Evolutionary conservation across 2,888 invertebrate genomes (phyloP).

Genomic region (Melipona beecheii): DNA sequence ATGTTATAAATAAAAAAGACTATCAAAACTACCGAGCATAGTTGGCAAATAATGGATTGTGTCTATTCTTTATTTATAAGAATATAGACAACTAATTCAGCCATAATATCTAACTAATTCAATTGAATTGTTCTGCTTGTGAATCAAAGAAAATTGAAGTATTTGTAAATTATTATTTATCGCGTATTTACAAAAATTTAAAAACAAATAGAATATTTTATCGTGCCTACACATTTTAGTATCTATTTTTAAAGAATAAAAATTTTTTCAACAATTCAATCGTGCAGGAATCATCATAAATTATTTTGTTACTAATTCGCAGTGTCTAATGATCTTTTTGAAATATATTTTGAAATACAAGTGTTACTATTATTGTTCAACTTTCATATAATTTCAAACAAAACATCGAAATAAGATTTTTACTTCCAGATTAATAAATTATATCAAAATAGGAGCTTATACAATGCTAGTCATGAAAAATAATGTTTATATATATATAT

Average conservation of each 20-base stretch:
- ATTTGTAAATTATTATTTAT: conserved; percentile 13
- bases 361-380: conserved; percentile 13
- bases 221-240: conserved; percentile 5
- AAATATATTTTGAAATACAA: conserved; percentile 11
- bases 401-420: not conserved
- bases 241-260: not conserved
- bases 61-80: conserved; percentile 88
- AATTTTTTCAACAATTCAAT: not conserved
- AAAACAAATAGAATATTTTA: not conserved
- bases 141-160: conserved; percentile 54
- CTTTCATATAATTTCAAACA: conserved; percentile 7
- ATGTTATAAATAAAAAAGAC: conserved; percentile 27
- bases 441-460: conserved; percentile 26
- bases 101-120: conserved; percentile 55
- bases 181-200: not conserved
- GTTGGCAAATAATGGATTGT: conserved; percentile 84
- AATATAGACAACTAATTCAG: conserved; percentile 85
- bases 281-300: not conserved
- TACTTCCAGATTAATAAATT: conserved; percentile 19
- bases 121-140: conserved; percentile 59
- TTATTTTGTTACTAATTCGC: not conserved
- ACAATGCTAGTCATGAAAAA: conserved; percentile 41
- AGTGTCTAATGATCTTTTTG: not conserved
- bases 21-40: conserved; percentile 64
- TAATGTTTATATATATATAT: conserved; percentile 40